Percentiles rank a stretch among this genome's conserved stretches.
Conservation (phyloP, 2,797 vertebrate species). For the Alca torda region DNA sequence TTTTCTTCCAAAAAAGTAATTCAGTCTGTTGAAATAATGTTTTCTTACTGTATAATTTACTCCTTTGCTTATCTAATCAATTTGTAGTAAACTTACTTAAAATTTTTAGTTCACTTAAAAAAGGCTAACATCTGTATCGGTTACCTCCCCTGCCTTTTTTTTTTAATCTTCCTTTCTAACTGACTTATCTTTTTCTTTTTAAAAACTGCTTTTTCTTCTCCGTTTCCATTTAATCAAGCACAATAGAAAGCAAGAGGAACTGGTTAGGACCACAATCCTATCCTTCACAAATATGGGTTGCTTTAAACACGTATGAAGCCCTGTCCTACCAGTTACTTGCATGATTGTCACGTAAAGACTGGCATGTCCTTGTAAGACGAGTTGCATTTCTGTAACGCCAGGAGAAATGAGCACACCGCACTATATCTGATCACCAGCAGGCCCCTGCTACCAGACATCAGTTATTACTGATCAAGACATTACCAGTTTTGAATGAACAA, state of each 20-base stretch:
- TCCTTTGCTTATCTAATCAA: not conserved
- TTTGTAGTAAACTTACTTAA: not conserved
- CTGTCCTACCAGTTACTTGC: not conserved
- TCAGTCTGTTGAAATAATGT: not conserved
- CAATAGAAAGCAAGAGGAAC: not conserved
- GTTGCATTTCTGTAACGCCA: not conserved
- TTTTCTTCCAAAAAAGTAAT: not conserved
- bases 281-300: not conserved
- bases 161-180: not conserved
- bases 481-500: not conserved
- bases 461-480: not conserved
- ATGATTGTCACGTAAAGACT: not conserved
- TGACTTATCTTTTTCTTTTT: not conserved
- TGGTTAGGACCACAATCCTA: not conserved
- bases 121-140: not conserved
- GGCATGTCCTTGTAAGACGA: not conserved
- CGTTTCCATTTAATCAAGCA: not conserved
- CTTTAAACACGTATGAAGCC: not conserved
- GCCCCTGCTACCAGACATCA: not conserved
- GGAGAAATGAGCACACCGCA: not conserved
- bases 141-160: not conserved
- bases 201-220: not conserved
- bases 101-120: not conserved
- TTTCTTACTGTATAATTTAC: not conserved
- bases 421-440: not conserved